Conservation (phyloP, 1,140 invertebrate species). For the Paramacrobiotus metropolitanus region DNA sequence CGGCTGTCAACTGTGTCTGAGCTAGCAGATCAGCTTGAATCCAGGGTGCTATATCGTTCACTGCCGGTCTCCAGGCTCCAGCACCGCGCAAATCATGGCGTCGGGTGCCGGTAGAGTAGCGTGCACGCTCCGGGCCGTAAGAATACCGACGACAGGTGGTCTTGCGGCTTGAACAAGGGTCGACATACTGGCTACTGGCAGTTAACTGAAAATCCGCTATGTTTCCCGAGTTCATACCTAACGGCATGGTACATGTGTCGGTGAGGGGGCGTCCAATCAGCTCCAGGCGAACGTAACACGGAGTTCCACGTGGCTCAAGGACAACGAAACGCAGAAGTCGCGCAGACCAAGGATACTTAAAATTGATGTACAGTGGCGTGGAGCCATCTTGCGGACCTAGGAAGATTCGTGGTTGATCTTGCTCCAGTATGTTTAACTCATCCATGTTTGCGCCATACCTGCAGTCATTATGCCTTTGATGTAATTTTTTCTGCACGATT, state of each 20-base stretch:
- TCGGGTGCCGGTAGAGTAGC: not conserved
- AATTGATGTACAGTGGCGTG: not conserved
- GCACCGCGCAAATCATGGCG: not conserved
- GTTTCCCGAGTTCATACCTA: not conserved
- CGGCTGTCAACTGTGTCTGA: not conserved
- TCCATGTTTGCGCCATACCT: not conserved
- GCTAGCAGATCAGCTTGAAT: not conserved
- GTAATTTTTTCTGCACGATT: too few relatives aligned
- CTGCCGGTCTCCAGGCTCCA: not conserved
- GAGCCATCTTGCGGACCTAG: not conserved
- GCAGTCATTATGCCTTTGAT: too few relatives aligned
- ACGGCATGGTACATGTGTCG: not conserved
- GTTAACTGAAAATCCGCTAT: not conserved
- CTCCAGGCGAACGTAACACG: not conserved
- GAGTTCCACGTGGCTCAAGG: not conserved
- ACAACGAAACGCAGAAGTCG: not conserved
- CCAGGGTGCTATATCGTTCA: not conserved
- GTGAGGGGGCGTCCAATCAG: not conserved
- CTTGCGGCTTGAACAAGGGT: not conserved
- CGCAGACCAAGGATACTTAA: not conserved
- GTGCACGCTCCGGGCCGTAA: not conserved
- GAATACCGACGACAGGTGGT: not conserved
- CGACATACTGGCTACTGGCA: not conserved
- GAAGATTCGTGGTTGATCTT: not conserved
- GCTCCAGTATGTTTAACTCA: not conserved